phyloP scores from a whole-genome alignment of 2,113 vertebrate genomes.

The Naja naja region DNA sequence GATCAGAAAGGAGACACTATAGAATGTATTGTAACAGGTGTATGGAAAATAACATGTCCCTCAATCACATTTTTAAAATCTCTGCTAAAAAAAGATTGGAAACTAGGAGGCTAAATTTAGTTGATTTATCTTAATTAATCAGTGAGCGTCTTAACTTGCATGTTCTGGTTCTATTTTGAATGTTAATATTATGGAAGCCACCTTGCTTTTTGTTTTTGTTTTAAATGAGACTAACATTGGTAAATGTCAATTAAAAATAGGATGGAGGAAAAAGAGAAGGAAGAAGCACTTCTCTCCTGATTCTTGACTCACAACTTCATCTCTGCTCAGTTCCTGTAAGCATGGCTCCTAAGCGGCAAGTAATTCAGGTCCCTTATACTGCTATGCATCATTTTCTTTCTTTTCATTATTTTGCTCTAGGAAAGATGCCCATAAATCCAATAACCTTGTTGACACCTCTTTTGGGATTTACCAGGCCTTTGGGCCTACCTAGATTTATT shows the following conservation, averaged over 20 bases:
- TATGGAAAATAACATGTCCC: not conserved
- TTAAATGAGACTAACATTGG: not conserved
- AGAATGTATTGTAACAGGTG: not conserved
- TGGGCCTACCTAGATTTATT: not conserved
- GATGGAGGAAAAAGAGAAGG: not conserved
- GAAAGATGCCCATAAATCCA: not conserved
- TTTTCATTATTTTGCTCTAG: not conserved
- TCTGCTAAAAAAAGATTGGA: not conserved
- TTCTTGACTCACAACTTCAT: not conserved
- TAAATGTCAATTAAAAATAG: not conserved
- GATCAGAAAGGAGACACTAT: not conserved
- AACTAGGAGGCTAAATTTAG: not conserved
- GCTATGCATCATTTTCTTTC: not conserved
- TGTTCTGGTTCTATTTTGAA: not conserved
- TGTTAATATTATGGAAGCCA: not conserved
- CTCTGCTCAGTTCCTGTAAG: too few species aligned
- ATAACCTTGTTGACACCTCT: not conserved
- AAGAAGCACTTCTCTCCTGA: not conserved
- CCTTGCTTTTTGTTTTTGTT: not conserved
- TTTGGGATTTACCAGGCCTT: not conserved
- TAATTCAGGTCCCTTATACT: not conserved
- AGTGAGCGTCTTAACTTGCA: not conserved
- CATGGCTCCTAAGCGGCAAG: not conserved
- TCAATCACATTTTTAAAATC: not conserved
- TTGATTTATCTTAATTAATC: not conserved